Conservation (phyloP, 2,797 vertebrate species). For the Epinephelus coioides region DNA sequence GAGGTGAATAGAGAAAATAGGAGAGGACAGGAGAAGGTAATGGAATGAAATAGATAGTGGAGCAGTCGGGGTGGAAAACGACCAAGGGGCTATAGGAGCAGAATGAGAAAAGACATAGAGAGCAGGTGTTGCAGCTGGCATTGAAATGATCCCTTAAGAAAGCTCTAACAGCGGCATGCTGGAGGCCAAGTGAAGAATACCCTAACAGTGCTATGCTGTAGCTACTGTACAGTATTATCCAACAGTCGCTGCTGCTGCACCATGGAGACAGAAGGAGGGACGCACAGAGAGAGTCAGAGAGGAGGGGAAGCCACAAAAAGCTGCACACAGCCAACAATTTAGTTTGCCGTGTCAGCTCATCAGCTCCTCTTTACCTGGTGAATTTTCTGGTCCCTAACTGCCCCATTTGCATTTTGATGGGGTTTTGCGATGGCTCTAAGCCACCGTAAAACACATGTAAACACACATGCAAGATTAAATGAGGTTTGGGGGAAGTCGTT, state of each 20-base stretch:
- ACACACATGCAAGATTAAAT: slow-evolving; percentile 55
- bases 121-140: slow-evolving; percentile 54
- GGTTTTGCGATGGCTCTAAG: slow-evolving; percentile 42
- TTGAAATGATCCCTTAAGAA: slow-evolving; percentile 41
- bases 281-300: slow-evolving; percentile 6
- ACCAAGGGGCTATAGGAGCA: slow-evolving; percentile 16
- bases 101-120: slow-evolving; percentile 24
- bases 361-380: slow-evolving; percentile 57
- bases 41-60: slow-evolving; percentile 46
- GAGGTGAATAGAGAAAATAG: slow-evolving; percentile 55
- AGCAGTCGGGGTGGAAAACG: not conserved
- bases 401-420: slow-evolving; percentile 74
- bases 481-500: slow-evolving; percentile 1
- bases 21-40: slow-evolving; percentile 44
- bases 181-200: slow-evolving; percentile 52
- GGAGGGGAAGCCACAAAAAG: slow-evolving; percentile 33
- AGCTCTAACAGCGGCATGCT: slow-evolving; percentile 55
- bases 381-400: slow-evolving; percentile 30
- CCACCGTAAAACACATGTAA: slow-evolving; percentile 65
- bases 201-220: slow-evolving; percentile 35
- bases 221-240: slow-evolving; percentile 49
- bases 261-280: slow-evolving; percentile 44
- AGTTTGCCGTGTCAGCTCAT: slow-evolving; percentile 70
- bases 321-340: slow-evolving; percentile 34
- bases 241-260: slow-evolving; percentile 57